Evolutionary conservation across 1,140 invertebrate species (phyloP).

Genomic region (Drosophila pseudoananassae): DNA sequence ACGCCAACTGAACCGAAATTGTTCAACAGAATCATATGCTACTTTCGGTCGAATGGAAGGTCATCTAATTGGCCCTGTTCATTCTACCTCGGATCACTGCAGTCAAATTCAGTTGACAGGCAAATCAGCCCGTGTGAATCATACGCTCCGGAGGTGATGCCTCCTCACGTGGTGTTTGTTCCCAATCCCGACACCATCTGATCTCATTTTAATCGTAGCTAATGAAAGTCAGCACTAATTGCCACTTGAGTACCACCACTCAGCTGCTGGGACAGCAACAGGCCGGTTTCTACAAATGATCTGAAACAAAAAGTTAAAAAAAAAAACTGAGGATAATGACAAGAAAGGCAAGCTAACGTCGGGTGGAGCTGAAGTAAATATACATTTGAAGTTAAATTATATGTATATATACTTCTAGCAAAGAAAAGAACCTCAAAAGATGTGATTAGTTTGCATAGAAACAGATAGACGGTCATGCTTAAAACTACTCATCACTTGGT

Average conservation of each 20-base stretch:
- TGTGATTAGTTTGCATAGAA: too few species aligned
- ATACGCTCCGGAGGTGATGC: constrained; percentile 28
- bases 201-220: constrained; percentile 77
- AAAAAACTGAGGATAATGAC: constrained; percentile 37
- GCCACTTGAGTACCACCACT: constrained; percentile 46
- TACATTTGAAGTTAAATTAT: too few species aligned
- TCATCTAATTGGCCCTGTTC: constrained; percentile 35
- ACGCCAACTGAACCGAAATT: neutral
- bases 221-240: constrained; percentile 80
- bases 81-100: neutral
- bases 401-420: too few species aligned
- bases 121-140: constrained; percentile 46
- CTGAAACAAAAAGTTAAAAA: constrained; percentile 47
- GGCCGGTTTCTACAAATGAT: constrained; percentile 38
- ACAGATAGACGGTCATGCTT: too few species aligned
- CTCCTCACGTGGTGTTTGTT: constrained; percentile 63
- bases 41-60: constrained; percentile 22
- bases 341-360: constrained; percentile 16
- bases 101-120: neutral
- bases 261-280: neutral
- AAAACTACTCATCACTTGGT: too few species aligned
- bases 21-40: constrained; percentile 31
- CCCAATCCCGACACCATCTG: constrained; percentile 50
- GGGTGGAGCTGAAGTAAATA: too few species aligned
- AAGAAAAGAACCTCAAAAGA: too few species aligned